phyloP scores from a whole-genome alignment of 2,113 vertebrate species.

The Formicarius rufipectus region DNA sequence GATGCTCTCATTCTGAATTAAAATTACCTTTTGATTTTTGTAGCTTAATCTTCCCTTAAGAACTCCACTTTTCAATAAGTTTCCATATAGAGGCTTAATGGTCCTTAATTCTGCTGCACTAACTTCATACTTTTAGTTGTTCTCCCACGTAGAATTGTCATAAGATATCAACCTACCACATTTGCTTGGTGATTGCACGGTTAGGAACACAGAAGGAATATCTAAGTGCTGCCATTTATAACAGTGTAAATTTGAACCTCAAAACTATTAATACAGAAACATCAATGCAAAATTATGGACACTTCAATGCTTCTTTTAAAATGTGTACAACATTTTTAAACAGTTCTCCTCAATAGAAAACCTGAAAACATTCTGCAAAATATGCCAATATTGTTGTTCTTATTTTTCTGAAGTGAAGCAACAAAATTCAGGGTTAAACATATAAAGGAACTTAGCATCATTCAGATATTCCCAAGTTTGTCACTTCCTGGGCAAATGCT shows the following conservation, averaged over 20 bases:
- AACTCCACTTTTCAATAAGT: constrained; percentile 7
- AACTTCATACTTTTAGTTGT: constrained; percentile 14
- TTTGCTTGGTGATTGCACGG: constrained; percentile 10
- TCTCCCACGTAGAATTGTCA: constrained; percentile 10
- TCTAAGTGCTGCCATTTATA: constrained; percentile 42
- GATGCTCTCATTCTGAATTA: constrained; percentile 1
- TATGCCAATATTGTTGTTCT: background rate
- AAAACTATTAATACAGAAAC: background rate
- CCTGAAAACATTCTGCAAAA: background rate
- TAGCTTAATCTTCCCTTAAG: constrained; percentile 2
- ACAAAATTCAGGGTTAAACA: background rate
- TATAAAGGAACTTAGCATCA: background rate
- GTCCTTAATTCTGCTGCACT: constrained; percentile 49
- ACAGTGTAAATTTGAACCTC: constrained; percentile 16
- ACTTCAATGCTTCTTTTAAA: background rate
- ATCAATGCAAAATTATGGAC: background rate
- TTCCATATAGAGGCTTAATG: constrained; percentile 21
- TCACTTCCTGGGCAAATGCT: background rate
- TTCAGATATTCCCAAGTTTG: background rate
- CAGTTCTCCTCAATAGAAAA: background rate
- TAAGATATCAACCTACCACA: background rate
- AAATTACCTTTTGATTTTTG: background rate
- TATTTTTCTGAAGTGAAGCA: background rate
- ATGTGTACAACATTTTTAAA: background rate
- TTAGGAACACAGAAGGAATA: background rate